Evolutionary conservation across 2,797 vertebrate species (phyloP).

Genomic region (Falco novaeseelandiae): DNA sequence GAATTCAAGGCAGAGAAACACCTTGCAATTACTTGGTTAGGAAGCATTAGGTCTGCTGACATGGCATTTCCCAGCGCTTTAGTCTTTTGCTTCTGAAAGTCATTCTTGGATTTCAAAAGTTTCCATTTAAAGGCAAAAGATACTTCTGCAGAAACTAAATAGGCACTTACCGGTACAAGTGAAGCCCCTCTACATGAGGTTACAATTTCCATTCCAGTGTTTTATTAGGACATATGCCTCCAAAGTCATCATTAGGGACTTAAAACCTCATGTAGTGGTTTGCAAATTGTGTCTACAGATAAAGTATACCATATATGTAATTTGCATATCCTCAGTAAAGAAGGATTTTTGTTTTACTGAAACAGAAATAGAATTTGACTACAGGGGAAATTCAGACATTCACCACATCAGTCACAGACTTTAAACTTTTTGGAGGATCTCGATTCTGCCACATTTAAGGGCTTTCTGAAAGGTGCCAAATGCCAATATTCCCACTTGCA

Average conservation of each 20-base stretch:
- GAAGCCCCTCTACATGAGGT: neutral
- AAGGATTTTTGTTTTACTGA: neutral
- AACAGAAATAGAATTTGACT: neutral
- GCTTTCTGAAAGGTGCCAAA: neutral
- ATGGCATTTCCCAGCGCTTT: neutral
- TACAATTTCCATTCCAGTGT: neutral
- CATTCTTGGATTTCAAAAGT: neutral
- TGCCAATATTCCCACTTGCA: neutral
- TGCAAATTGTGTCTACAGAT: neutral
- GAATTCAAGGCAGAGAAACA: constrained; percentile 20
- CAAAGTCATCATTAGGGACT: neutral
- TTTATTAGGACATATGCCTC: neutral
- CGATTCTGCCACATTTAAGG: neutral
- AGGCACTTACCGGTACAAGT: neutral
- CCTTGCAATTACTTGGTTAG: constrained; percentile 49
- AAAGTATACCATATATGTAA: neutral
- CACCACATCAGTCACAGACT: neutral
- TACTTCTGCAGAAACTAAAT: neutral
- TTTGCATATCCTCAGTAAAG: neutral
- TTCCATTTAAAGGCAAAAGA: neutral
- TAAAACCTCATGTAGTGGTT: neutral
- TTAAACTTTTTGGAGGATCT: neutral
- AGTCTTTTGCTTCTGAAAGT: constrained; percentile 18
- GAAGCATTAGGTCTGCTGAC: constrained; percentile 24
- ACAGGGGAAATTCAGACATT: neutral